phyloP scores from a whole-genome alignment of 2,113 vertebrate genomes.

The Poecilia latipinna region DNA sequence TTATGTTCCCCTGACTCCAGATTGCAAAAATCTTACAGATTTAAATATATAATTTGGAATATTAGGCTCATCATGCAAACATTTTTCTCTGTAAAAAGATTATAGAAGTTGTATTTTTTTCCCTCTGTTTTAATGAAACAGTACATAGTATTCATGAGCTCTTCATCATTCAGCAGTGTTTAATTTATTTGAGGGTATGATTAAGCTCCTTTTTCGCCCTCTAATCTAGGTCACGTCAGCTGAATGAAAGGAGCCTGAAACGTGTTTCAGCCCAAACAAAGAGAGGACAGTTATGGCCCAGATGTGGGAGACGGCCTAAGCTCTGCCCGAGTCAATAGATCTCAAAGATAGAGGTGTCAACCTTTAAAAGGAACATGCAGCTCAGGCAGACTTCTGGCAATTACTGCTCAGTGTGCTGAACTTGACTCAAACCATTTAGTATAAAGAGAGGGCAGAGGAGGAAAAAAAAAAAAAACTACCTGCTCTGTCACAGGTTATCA shows the following conservation, averaged over 20 bases:
- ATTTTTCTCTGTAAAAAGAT: neutral
- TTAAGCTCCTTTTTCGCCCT: slow-evolving; percentile 36
- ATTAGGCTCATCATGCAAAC: neutral
- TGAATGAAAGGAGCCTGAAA: slow-evolving; percentile 59
- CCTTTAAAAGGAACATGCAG: slow-evolving; percentile 48
- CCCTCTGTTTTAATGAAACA: neutral
- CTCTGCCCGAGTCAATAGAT: slow-evolving; percentile 67
- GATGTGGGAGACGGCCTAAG: slow-evolving; percentile 47
- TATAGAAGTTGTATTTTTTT: slow-evolving; percentile 2
- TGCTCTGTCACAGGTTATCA: slow-evolving; percentile 10
- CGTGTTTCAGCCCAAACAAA: slow-evolving; percentile 47
- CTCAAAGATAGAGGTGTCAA: slow-evolving; percentile 67
- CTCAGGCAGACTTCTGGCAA: slow-evolving; percentile 44
- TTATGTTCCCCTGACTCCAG: slow-evolving; percentile 13
- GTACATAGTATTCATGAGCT: slow-evolving; percentile 23
- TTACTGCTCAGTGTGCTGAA: slow-evolving; percentile 46
- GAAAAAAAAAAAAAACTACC: slow-evolving; percentile 22
- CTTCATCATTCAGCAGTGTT: slow-evolving; percentile 50
- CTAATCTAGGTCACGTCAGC: slow-evolving; percentile 52
- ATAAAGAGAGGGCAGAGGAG: slow-evolving; percentile 11
- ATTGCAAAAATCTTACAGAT: slow-evolving; percentile 19
- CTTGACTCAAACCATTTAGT: slow-evolving; percentile 45
- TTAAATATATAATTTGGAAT: slow-evolving; percentile 18
- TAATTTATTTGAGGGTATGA: slow-evolving; percentile 47
- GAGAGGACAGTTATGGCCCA: slow-evolving; percentile 46